phyloP scores from a whole-genome alignment of 2,113 vertebrate species.

The Egretta garzetta region DNA sequence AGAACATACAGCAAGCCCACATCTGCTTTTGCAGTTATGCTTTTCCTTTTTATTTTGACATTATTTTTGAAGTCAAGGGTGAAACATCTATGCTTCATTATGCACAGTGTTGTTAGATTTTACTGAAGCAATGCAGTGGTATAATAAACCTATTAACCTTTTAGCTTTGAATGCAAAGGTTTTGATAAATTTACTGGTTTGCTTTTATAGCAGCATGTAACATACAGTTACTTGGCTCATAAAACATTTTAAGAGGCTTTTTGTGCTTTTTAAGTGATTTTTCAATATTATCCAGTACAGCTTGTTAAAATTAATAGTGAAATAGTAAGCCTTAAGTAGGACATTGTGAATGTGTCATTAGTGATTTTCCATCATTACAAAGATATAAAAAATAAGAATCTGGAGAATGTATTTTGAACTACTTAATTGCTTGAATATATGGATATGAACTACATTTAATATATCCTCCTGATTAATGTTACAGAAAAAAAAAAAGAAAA shows the following conservation, averaged over 20 bases:
- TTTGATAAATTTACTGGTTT: not conserved
- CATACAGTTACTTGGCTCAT: not conserved
- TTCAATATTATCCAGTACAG: not conserved
- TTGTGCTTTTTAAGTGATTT: not conserved
- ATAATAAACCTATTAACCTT: conserved; percentile 7
- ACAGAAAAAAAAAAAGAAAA: not conserved
- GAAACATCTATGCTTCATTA: not conserved
- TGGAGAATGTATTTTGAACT: not conserved
- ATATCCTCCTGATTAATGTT: not conserved
- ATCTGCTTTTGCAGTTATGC: not conserved
- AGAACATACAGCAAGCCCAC: not conserved
- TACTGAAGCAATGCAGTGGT: not conserved
- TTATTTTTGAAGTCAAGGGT: not conserved
- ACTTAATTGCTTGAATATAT: not conserved
- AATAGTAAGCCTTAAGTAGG: not conserved
- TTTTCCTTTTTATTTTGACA: not conserved
- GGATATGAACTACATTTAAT: not conserved
- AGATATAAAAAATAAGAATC: not conserved
- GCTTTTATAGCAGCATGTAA: not conserved
- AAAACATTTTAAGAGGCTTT: not conserved
- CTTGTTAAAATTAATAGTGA: conserved; percentile 8
- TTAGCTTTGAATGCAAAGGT: not conserved
- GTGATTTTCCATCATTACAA: not conserved
- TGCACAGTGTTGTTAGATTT: not conserved
- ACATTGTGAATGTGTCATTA: not conserved